Conservation (phyloP, 2,888 invertebrate genomes). For the Drosophila mercatorum region DNA sequence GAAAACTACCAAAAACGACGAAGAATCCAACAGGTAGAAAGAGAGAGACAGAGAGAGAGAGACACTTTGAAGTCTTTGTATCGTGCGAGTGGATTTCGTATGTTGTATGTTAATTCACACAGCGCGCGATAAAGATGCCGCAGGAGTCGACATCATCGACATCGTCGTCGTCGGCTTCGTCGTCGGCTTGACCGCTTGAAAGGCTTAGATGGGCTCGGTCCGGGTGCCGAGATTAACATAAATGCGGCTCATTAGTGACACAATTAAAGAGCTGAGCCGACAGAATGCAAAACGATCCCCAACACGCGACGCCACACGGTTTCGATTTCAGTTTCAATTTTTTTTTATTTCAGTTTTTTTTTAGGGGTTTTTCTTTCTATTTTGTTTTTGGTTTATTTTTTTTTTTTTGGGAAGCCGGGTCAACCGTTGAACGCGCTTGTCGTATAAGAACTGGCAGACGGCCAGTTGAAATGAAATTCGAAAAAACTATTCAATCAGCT, state of each 20-base stretch:
- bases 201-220: constrained; percentile 61
- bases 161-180: constrained; percentile 11
- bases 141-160: constrained; percentile 7
- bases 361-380: constrained; percentile 4
- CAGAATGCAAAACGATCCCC: constrained; percentile 33
- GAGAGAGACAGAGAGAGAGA: background rate
- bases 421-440: constrained; percentile 67
- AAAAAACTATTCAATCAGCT: constrained; percentile 60
- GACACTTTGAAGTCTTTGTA: constrained; percentile 25
- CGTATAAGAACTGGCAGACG: constrained; percentile 70
- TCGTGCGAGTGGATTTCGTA: constrained; percentile 41
- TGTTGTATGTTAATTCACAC: constrained; percentile 64
- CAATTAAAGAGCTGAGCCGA: constrained; percentile 69
- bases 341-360: constrained; percentile 9
- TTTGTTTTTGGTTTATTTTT: background rate
- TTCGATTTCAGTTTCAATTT: constrained; percentile 9
- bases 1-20: constrained; percentile 74
- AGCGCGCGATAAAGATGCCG: constrained; percentile 59
- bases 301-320: constrained; percentile 21
- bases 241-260: constrained; percentile 80
- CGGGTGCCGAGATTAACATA: constrained; percentile 80
- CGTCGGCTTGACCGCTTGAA: constrained; percentile 50
- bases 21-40: constrained; percentile 15
- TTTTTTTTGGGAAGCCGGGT: constrained; percentile 32
- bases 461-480: constrained; percentile 56